A percentile compares a stretch with the other conserved stretches of the same genome.
Evolutionary conservation across 2,797 vertebrate species (phyloP).

Genomic region (Lophotriccus pileatus): DNA sequence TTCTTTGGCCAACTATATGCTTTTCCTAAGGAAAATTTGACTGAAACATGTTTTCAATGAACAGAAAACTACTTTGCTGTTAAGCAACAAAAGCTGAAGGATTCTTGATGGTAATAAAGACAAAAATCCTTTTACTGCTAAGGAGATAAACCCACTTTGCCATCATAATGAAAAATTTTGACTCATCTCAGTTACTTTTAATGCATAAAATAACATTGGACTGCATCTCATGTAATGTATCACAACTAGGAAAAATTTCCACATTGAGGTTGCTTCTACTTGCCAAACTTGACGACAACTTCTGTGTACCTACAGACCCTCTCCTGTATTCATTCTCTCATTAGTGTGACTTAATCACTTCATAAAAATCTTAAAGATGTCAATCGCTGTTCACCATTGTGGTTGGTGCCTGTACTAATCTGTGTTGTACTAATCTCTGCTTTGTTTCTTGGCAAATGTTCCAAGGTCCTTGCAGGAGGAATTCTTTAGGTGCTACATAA

Average conservation of each 20-base stretch:
- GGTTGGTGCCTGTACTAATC: background rate
- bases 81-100: background rate
- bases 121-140: background rate
- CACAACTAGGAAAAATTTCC: background rate
- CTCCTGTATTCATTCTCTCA: background rate
- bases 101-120: background rate
- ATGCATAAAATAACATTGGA: background rate
- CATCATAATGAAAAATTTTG: background rate
- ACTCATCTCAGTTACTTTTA: background rate
- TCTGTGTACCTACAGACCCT: rapidly evolving
- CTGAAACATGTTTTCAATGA: background rate
- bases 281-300: background rate
- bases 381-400: rapidly evolving
- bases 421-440: background rate
- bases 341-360: background rate
- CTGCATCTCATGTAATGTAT: background rate
- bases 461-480: background rate
- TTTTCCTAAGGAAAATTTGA: background rate
- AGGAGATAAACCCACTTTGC: background rate
- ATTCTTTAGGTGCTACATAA: background rate
- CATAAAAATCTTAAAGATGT: background rate
- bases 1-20: background rate
- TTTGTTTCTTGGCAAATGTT: background rate
- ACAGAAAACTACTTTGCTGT: background rate
- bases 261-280: background rate